Conservation (phyloP, 2,888 invertebrate species). For the Diarsia rubi region DNA sequence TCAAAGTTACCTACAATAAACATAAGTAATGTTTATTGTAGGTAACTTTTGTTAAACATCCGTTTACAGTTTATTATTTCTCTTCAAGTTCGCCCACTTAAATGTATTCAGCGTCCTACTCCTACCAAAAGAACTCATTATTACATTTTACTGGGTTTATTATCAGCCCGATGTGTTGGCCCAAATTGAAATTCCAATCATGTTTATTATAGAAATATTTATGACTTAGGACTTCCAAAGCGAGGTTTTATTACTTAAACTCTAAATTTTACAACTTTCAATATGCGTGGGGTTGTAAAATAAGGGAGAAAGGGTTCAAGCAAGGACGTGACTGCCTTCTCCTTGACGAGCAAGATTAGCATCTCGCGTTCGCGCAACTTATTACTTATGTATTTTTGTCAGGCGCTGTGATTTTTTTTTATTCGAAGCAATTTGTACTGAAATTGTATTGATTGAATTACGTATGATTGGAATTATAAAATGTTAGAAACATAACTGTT, state of each 20-base stretch:
- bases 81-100: slow-evolving; percentile 22
- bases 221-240: slow-evolving; percentile 56
- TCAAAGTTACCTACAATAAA: slow-evolving; percentile 4
- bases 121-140: slow-evolving; percentile 27
- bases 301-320: slow-evolving; percentile 49
- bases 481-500: background rate
- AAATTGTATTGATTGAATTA: slow-evolving; percentile 6
- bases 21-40: no score
- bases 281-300: slow-evolving; percentile 62
- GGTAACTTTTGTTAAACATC: slow-evolving; percentile 18
- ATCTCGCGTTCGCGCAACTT: slow-evolving; percentile 53
- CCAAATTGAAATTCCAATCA: slow-evolving; percentile 62
- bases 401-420: slow-evolving; percentile 58
- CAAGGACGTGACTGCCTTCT: slow-evolving; percentile 60
- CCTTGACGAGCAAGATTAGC: slow-evolving; percentile 58
- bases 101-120: slow-evolving; percentile 20
- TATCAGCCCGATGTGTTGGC: slow-evolving; percentile 26
- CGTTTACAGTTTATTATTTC: slow-evolving; percentile 23
- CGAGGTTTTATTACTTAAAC: slow-evolving; percentile 57
- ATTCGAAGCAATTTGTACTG: background rate
- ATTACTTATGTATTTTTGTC: slow-evolving; percentile 59
- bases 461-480: slow-evolving; percentile 2
- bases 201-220: slow-evolving; percentile 66
- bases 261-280: slow-evolving; percentile 64
- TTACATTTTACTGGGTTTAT: slow-evolving; percentile 43